Conservation (phyloP, 2,888 invertebrate species). For the Phengaris arion region DNA sequence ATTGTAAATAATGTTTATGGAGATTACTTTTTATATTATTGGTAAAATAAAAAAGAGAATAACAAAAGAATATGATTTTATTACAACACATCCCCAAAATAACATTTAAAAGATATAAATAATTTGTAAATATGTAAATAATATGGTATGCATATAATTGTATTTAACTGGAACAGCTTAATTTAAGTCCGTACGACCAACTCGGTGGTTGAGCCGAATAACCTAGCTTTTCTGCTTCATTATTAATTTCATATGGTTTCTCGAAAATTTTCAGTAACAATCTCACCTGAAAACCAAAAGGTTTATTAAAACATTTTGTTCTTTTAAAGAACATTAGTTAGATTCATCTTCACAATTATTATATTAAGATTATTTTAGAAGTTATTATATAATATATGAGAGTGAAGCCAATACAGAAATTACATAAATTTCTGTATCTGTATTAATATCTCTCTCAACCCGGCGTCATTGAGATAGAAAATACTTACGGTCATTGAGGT, state of each 20-base stretch:
- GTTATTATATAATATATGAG: too few species aligned
- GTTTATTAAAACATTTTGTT: neutral
- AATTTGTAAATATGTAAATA: neutral
- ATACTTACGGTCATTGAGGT: too few species aligned
- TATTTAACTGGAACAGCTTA: conserved; percentile 78
- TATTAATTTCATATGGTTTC: conserved; percentile 72
- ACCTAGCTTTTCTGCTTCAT: conserved; percentile 72
- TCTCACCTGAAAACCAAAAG: conserved; percentile 58
- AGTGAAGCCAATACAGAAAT: too few species aligned
- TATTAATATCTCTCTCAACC: too few species aligned
- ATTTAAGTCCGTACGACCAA: conserved; percentile 74
- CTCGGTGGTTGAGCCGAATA: conserved; percentile 74
- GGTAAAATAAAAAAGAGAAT: neutral
- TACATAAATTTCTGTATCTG: too few species aligned
- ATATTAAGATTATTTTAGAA: too few species aligned
- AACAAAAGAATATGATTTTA: neutral
- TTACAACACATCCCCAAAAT: neutral
- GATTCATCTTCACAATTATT: too few species aligned
- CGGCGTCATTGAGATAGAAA: too few species aligned
- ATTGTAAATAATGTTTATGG: neutral
- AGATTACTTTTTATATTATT: neutral
- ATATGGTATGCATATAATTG: neutral
- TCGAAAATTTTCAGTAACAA: conserved; percentile 75
- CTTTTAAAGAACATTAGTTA: too few species aligned
- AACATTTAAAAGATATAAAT: conserved; percentile 1